Conservation (phyloP, 2,797 vertebrate genomes). For the Pseudochirops corinnae region DNA sequence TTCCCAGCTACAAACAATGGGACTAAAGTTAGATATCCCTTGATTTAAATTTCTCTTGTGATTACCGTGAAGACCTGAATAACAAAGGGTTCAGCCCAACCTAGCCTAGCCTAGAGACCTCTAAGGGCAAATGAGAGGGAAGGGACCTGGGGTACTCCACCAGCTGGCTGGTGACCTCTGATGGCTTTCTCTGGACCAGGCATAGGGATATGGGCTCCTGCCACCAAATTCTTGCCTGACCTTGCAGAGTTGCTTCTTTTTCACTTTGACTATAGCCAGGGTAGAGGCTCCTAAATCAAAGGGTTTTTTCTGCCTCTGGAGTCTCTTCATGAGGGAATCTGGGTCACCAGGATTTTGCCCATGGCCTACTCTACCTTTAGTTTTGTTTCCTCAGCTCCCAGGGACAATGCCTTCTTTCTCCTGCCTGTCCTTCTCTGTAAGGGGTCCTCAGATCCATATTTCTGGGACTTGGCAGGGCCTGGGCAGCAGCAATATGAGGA, state of each 20-base stretch:
- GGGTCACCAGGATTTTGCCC: constrained; percentile 95
- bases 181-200: constrained; percentile 96
- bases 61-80: constrained; percentile 57
- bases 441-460: neutral
- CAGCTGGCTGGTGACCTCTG: constrained; percentile 97
- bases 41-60: fast-evolving
- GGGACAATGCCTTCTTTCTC: constrained; percentile 92
- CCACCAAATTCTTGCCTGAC: constrained; percentile 96
- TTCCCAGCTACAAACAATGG: neutral
- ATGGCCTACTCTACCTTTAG: constrained; percentile 94
- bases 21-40: neutral
- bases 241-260: constrained; percentile 95
- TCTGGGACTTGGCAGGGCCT: neutral
- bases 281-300: constrained; percentile 99
- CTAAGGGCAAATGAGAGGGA: constrained; percentile 73
- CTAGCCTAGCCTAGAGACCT: constrained; percentile 80
- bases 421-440: constrained; percentile 88
- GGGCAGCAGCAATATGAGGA: neutral
- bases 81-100: constrained; percentile 73
- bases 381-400: constrained; percentile 94
- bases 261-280: constrained; percentile 99
- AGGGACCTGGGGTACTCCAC: constrained; percentile 90
- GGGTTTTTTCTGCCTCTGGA: constrained; percentile 97
- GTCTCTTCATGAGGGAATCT: constrained; percentile 97
- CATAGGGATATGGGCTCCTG: constrained; percentile 97